A percentile compares a stretch with the other conserved stretches of the same genome.
These are phyloP conservation scores for Sarcophaga bullata DNA, from an alignment of 1,140 invertebrate species.

Conservation along the genomic window DNA sequence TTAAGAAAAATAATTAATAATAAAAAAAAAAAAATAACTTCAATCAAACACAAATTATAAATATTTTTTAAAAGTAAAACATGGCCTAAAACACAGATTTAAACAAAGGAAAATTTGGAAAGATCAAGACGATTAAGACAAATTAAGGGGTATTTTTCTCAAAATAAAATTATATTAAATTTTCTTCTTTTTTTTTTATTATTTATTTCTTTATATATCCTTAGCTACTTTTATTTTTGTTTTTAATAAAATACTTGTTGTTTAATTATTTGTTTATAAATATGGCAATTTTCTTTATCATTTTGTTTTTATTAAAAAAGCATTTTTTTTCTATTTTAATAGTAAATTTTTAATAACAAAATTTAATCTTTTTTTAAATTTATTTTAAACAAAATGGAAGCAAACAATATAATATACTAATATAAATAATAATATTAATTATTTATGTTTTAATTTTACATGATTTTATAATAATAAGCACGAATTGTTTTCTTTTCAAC, in stretches of 20 bases:
- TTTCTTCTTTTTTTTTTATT: not conserved
- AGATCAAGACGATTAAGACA: not conserved
- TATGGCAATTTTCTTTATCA: constrained; percentile 26
- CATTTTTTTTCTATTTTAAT: constrained; percentile 9
- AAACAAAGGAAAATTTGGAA: not conserved
- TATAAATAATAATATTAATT: constrained; percentile 17
- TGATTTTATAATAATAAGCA: constrained; percentile 1
- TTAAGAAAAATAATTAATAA: too few relatives aligned
- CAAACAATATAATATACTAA: constrained; percentile 19
- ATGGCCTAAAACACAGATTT: not conserved
- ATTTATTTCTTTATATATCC: too few relatives aligned
- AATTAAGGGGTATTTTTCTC: constrained; percentile 1
- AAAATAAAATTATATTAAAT: not conserved
- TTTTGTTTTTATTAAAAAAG: constrained; percentile 34
- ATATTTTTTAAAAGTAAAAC: constrained; percentile 7
- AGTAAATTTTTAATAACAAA: constrained; percentile 29
- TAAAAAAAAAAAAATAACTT: not conserved
- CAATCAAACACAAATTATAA: not conserved
- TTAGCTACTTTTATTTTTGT: too few relatives aligned
- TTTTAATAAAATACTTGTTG: constrained; percentile 33
- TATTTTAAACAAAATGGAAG: constrained; percentile 34
- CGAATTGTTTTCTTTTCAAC: constrained; percentile 32
- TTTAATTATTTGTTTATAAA: constrained; percentile 31
- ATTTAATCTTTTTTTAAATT: constrained; percentile 21
- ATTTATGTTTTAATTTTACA: constrained; percentile 26